phyloP scores from a whole-genome alignment of 2,113 vertebrate species.

The Malaclemys terrapin region DNA sequence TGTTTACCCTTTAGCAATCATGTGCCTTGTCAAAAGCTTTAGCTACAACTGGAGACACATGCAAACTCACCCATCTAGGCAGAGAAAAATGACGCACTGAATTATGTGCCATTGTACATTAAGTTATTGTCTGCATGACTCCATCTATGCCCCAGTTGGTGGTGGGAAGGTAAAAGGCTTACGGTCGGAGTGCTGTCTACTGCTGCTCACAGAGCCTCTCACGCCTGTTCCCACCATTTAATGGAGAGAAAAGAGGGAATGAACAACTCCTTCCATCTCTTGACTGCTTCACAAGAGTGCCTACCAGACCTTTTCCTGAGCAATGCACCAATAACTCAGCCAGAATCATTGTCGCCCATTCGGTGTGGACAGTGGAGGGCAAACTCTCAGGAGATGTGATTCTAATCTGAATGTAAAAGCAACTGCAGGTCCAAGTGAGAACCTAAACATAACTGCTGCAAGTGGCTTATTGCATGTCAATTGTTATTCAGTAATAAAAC shows the following conservation, averaged over 20 bases:
- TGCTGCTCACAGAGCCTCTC: too few species aligned
- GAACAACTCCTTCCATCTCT: background rate
- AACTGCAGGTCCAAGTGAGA: background rate
- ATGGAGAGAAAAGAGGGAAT: background rate
- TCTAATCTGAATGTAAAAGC: background rate
- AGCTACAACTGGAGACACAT: too few species aligned
- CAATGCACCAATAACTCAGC: too few species aligned
- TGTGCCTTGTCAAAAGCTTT: background rate
- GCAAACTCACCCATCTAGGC: background rate
- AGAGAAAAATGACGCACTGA: background rate
- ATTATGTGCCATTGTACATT: background rate
- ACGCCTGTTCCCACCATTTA: background rate
- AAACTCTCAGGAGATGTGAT: background rate
- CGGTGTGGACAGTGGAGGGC: background rate
- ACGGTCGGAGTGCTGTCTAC: too few species aligned
- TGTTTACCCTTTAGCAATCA: background rate
- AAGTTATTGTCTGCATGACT: background rate
- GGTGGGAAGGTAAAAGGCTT: too few species aligned
- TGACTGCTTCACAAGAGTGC: background rate
- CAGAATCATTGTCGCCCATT: background rate
- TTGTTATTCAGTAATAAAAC: background rate
- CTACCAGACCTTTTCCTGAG: background rate
- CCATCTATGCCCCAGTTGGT: too few species aligned
- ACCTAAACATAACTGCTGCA: background rate
- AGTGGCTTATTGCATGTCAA: background rate